Conservation (phyloP, 2,113 vertebrate genomes). For the Tricholaema leucomelas region DNA sequence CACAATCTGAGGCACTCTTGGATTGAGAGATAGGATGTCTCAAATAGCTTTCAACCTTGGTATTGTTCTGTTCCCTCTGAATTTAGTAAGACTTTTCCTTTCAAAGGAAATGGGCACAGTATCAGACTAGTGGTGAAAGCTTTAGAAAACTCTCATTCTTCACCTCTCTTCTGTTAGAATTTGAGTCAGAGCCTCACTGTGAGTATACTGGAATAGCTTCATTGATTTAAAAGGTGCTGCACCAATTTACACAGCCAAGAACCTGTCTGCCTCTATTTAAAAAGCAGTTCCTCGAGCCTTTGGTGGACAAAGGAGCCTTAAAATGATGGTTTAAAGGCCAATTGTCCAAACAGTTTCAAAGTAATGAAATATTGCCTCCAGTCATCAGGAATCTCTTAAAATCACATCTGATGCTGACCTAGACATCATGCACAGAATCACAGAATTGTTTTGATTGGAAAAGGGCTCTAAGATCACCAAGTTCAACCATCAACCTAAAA, state of each 20-base stretch:
- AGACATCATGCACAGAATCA: background rate
- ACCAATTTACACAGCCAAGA: background rate
- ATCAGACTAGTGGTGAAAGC: background rate
- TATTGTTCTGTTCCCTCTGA: background rate
- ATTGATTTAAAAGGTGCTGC: slow-evolving; percentile 3
- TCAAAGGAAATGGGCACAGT: background rate
- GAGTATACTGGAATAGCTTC: background rate
- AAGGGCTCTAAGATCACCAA: no score
- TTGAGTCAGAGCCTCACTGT: slow-evolving; percentile 11
- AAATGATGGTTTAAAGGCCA: background rate
- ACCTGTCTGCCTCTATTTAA: background rate
- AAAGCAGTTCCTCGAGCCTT: background rate
- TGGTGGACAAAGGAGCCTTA: background rate
- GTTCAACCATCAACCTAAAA: no score
- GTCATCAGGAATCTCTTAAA: background rate
- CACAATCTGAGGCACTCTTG: background rate
- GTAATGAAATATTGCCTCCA: background rate
- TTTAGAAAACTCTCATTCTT: slow-evolving; percentile 22
- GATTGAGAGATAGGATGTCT: background rate
- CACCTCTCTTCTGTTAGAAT: background rate
- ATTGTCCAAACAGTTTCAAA: background rate
- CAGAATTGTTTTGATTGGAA: no score
- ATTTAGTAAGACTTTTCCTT: background rate
- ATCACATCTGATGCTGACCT: background rate
- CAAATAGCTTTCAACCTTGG: background rate